Base-by-base conservation (phyloP, 2,797 vertebrate genomes). In the Champsocephalus gunnari region DNA sequence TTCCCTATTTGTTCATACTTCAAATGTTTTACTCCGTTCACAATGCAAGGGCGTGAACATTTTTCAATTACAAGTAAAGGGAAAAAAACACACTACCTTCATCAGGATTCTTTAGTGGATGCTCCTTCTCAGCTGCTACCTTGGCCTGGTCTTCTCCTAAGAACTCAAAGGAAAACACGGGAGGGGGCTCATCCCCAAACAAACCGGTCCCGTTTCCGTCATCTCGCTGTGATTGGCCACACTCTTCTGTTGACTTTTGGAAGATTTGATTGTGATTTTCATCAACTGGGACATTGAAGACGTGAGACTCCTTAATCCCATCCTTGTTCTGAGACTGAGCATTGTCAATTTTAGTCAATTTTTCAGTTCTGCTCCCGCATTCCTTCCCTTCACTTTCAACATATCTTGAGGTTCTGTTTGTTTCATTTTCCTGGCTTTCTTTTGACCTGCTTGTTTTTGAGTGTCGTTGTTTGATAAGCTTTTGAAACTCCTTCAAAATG, bases 401-500 rank as follows among this genome's bases (percentile, higher is more conserved):
- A 9, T 58, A 54, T 65, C 0, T n/a, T n/a, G 3, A 14, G 48
- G 24, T 9, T 69, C 74, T 38, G 3, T 34, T 49, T 0, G 11
- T 17, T 28, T 79, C 47, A 11, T 75, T 43, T 5, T 75, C 45
- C 24, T 69, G 34, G 7, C n/a, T 63, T 71, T 81, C 60, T 17
- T 56, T 71, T 14, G 21, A 68, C 14, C 68, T 77, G 6, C 47
- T 73, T 0, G 48, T 68, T 66, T 63, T 90, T 5, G 59, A 53
- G 41, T 83, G 75, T 21, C 70, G 63, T 1, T 4, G 17, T 57
- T 76, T 76, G 21, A 92, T 63, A 3, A 89, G 62, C 3, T 88
- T 74, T 21, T 90, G 47, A 28, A 90, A 73, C 34, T 89, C 73
- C 51, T 80, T 77, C 60, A 90, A 69, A 34, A 38, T 71, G 43